Percentiles rank a stretch among this genome's conserved stretches.
Conservation (phyloP, 1,140 invertebrate genomes). For the Bombus breviceps region DNA sequence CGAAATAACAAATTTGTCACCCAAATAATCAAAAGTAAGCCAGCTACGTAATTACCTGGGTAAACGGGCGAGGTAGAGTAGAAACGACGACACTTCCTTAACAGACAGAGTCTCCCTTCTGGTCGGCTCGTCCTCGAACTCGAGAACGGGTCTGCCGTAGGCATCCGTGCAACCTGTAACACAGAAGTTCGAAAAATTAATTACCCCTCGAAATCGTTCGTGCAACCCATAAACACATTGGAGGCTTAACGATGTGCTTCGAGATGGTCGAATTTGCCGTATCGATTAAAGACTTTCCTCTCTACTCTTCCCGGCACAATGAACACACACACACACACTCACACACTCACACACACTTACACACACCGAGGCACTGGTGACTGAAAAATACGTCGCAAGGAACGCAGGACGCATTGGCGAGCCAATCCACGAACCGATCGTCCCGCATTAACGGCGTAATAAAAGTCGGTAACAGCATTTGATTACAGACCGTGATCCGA, state of each 20-base stretch:
- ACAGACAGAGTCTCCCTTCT: conserved; percentile 73
- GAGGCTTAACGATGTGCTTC: background rate
- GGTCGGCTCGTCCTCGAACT: conserved; percentile 75
- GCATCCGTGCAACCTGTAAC: conserved; percentile 74
- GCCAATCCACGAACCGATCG: conserved; percentile 9
- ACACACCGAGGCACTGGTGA: background rate
- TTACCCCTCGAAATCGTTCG: background rate
- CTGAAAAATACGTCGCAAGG: background rate
- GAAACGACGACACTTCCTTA: conserved; percentile 77
- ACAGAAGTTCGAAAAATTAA: conserved; percentile 52
- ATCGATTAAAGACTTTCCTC: background rate
- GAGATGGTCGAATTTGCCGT: background rate
- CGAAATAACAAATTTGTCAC: no score
- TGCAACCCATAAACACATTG: no score
- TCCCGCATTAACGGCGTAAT: conserved; percentile 44
- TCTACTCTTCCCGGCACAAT: background rate
- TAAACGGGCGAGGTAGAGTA: conserved; percentile 80
- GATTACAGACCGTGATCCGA: conserved; percentile 64
- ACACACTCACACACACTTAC: no score
- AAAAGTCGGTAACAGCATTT: conserved; percentile 59
- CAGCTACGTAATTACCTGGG: conserved; percentile 73
- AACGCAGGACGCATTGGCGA: background rate
- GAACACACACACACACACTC: no score
- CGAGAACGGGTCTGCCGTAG: conserved; percentile 75
- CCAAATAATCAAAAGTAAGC: background rate